These are phyloP conservation scores for Ochropleura leucogaster DNA, from an alignment of 2,888 invertebrate genomes.

Conservation along the genomic window DNA sequence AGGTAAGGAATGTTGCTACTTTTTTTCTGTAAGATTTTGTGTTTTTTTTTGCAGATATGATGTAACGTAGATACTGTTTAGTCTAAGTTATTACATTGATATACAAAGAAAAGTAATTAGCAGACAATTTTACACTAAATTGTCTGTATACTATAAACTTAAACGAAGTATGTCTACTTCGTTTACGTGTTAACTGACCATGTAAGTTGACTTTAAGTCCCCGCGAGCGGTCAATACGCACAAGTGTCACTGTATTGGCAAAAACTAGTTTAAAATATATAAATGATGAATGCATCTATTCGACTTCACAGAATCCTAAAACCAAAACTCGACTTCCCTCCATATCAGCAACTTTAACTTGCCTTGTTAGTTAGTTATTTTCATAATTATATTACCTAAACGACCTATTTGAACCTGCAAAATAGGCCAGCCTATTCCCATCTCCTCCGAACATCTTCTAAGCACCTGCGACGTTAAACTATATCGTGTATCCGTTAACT, in stretches of 20 bases:
- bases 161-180: too few species aligned
- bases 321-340: too few species aligned
- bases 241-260: background rate
- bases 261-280: too few species aligned
- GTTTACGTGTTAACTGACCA: too few species aligned
- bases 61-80: conserved; percentile 21
- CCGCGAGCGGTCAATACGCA: conserved; percentile 9
- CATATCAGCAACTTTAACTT: too few species aligned
- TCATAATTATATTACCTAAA: background rate
- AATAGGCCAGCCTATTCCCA: conserved; percentile 7
- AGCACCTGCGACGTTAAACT: conserved; percentile 54
- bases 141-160: background rate
- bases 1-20: conserved; percentile 15
- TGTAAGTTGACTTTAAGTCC: conserved; percentile 4
- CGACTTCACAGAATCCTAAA: too few species aligned
- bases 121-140: background rate
- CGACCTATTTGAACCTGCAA: background rate
- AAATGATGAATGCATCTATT: too few species aligned
- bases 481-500: conserved; percentile 45
- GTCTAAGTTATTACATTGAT: background rate
- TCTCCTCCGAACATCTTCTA: conserved; percentile 17
- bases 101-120: background rate
- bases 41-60: conserved; percentile 27
- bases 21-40: conserved; percentile 51
- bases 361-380: background rate